Percentiles rank a stretch among this genome's conserved stretches.
Evolutionary conservation across 2,888 invertebrate genomes (phyloP).

Genomic region (Rhagonycha fulva): DNA sequence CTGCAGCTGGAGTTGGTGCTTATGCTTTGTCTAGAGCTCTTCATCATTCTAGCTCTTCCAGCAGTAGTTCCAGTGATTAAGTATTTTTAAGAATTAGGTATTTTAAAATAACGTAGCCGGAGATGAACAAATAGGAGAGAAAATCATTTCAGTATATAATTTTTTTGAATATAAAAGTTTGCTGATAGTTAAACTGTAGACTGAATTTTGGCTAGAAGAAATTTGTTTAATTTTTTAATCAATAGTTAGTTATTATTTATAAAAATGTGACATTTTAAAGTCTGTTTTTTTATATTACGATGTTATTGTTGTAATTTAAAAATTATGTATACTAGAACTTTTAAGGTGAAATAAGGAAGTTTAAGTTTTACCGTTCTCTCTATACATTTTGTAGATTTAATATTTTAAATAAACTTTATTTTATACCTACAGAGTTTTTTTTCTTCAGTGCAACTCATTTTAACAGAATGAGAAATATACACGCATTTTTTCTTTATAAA

Average conservation of each 20-base stretch:
- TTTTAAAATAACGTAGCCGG: neutral
- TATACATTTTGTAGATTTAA: neutral
- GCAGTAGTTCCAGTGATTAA: constrained; percentile 30
- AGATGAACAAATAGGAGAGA: neutral
- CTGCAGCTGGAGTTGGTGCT: constrained; percentile 59
- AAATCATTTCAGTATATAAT: neutral
- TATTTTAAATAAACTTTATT: neutral
- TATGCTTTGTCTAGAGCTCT: constrained; percentile 62
- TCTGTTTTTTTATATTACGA: neutral
- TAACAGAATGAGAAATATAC: neutral
- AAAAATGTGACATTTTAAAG: neutral
- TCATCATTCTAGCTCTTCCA: constrained; percentile 19
- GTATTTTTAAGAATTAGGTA: neutral
- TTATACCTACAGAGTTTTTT: neutral
- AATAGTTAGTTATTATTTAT: neutral
- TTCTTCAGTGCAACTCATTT: too few relatives aligned
- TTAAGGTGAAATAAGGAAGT: neutral
- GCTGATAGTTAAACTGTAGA: neutral
- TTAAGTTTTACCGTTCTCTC: neutral
- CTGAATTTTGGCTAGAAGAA: neutral
- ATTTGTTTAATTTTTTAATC: neutral
- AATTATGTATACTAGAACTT: neutral
- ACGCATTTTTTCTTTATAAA: too few relatives aligned
- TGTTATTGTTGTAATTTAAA: neutral
- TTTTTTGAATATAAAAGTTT: neutral